Evolutionary conservation across 2,113 vertebrate species (phyloP).

Genomic region (Zapus hudsonius): DNA sequence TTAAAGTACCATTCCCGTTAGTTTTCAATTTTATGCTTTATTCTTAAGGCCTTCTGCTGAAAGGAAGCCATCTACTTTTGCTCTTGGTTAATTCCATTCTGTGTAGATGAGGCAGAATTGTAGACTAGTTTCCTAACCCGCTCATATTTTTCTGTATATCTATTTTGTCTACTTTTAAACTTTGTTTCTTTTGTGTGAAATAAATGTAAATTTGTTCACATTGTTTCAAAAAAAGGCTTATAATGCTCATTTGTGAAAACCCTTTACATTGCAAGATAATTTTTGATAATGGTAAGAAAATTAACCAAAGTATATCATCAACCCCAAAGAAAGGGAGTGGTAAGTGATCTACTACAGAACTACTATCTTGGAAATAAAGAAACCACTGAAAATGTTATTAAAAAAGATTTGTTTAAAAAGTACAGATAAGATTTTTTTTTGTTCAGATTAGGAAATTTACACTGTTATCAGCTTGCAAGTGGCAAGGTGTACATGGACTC

Average conservation of each 20-base stretch:
- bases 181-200: neutral
- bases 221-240: too few species aligned
- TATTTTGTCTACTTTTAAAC: neutral
- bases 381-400: slow-evolving; percentile 77
- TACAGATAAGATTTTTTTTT: neutral
- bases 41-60: neutral
- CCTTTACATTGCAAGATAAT: slow-evolving; percentile 13
- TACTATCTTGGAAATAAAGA: slow-evolving; percentile 58
- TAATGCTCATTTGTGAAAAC: neutral
- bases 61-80: neutral
- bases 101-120: neutral
- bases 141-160: neutral
- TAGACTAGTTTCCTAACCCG: neutral
- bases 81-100: slow-evolving; percentile 24
- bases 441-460: neutral
- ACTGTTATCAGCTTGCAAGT: neutral
- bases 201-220: neutral
- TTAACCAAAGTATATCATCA: neutral
- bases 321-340: slow-evolving; percentile 32
- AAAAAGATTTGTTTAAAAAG: neutral
- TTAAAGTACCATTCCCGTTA: neutral
- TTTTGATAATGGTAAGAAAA: slow-evolving; percentile 20
- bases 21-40: neutral
- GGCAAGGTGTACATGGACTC: neutral
- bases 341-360: neutral